These are phyloP conservation scores for Acanthosepion lycidas DNA, from an alignment of 2,888 invertebrate genomes.

Conservation along the genomic window DNA sequence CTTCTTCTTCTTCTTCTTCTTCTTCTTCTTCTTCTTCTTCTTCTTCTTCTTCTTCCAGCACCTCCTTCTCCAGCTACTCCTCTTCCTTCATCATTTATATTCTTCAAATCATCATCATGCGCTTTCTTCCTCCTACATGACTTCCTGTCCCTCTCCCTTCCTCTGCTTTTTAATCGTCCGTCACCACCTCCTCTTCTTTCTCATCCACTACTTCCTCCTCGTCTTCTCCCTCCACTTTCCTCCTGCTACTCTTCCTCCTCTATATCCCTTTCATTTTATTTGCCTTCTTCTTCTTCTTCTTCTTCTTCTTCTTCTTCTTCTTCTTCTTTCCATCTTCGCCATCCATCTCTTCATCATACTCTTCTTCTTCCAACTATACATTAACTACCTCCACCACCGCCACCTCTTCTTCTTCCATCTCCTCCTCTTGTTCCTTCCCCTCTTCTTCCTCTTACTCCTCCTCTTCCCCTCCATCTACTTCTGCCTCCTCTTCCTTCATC, in stretches of 20 bases:
- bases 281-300: background rate
- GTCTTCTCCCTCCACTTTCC: background rate
- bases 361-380: background rate
- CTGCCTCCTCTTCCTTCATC: too few relatives aligned
- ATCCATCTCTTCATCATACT: background rate
- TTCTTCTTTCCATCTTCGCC: background rate
- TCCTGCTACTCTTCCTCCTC: background rate
- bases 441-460: too few relatives aligned
- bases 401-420: background rate
- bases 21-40: background rate
- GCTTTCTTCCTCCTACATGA: background rate
- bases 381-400: background rate
- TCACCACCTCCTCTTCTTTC: too few relatives aligned
- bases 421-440: background rate
- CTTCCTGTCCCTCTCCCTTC: background rate
- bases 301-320: background rate
- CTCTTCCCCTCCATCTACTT: too few relatives aligned
- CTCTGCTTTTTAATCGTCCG: background rate
- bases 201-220: background rate
- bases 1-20: background rate
- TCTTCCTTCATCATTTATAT: too few relatives aligned
- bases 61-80: too few relatives aligned
- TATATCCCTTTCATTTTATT: background rate
- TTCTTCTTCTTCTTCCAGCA: background rate
- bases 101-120: too few relatives aligned